Evolutionary conservation across 1,140 invertebrate species (phyloP), one percentile per base, ranked within the genome.

Genomic region (Chymomyza costata): DNA sequence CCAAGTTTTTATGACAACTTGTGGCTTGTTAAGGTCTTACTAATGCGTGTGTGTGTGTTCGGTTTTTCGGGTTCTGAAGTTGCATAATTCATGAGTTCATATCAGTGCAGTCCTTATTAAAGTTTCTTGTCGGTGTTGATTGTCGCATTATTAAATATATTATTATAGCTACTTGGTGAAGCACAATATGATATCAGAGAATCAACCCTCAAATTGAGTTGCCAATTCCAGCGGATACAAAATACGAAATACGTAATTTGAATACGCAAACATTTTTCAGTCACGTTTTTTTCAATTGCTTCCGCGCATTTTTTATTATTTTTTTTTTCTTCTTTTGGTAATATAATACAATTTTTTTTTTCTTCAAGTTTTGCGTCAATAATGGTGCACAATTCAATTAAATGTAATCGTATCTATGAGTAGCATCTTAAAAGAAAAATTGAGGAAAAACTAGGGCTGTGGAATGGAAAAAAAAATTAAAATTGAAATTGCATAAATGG

Each of bases 321-420:
- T 50, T 59, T 58, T 19, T n/a, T 30, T 46, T 13, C 46, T 13
- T 41, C 38, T 55, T 60, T 60, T 73, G 52, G 73, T 78, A 78
- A 78, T 68, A 57, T 41, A 80, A 78, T 71, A 80, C 71, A 67
- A 59, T 45, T 45, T 44, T n/a, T n/a, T 55, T 62, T 63, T 30
- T 31, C 49, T 39, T 56, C 13, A 10, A 34, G 3, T 34, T 34
- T 14, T 25, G 3, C 3, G 21, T n/a, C 21, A 3, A 25, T 25
- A 25, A 25, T 64, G 69, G 71, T 43, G 41, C 44, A 43, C 44
- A 48, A 80, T 80, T 80, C 73, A 80, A 80, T 80, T 80, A 80
- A 80, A 73, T 80, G 74, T 80, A 80, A 80, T 80, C 73, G 73
- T 64, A 80, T 80, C 67, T 80, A 60, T 70, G 71, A 76, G 71